Conservation (phyloP, 1,140 invertebrate species). For the Andrena cerasifolii region DNA sequence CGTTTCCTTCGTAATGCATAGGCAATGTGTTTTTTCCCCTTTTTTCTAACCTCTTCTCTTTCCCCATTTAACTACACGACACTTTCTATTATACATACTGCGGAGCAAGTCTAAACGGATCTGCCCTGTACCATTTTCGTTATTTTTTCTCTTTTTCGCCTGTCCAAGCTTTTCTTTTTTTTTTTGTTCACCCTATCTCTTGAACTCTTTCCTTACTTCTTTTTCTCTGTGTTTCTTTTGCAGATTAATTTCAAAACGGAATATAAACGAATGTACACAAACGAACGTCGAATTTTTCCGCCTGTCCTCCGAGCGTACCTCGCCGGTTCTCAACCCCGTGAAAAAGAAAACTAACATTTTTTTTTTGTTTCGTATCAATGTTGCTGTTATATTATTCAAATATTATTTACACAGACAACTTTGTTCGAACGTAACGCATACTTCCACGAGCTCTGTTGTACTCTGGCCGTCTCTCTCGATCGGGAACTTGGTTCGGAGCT, state of each 20-base stretch:
- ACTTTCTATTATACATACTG: constrained; percentile 64
- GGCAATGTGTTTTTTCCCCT: constrained; percentile 55
- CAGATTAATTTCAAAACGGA: too few relatives aligned
- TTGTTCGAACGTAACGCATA: constrained; percentile 41
- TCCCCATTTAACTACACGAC: constrained; percentile 55
- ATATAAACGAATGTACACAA: too few relatives aligned
- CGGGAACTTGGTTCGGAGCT: constrained; percentile 59
- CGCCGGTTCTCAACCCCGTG: background rate
- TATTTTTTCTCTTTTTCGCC: background rate
- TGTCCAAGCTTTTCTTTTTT: background rate
- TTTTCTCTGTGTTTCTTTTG: background rate
- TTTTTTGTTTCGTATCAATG: background rate
- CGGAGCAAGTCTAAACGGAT: constrained; percentile 57
- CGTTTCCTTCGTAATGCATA: constrained; percentile 65
- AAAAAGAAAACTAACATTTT: constrained; percentile 48
- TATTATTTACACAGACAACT: constrained; percentile 57
- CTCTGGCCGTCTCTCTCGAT: constrained; percentile 41
- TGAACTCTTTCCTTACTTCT: constrained; percentile 1
- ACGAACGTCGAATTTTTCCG: background rate
- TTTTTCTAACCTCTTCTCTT: constrained; percentile 20
- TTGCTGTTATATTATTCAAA: constrained; percentile 43
- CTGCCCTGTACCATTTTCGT: constrained; percentile 8
- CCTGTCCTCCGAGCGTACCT: background rate
- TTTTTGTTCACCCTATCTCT: background rate
- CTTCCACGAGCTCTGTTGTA: constrained; percentile 45